Evolutionary conservation across 1,140 invertebrate species (phyloP), one percentile per base, ranked within the genome.

Genomic region (Sinella curviseta): DNA sequence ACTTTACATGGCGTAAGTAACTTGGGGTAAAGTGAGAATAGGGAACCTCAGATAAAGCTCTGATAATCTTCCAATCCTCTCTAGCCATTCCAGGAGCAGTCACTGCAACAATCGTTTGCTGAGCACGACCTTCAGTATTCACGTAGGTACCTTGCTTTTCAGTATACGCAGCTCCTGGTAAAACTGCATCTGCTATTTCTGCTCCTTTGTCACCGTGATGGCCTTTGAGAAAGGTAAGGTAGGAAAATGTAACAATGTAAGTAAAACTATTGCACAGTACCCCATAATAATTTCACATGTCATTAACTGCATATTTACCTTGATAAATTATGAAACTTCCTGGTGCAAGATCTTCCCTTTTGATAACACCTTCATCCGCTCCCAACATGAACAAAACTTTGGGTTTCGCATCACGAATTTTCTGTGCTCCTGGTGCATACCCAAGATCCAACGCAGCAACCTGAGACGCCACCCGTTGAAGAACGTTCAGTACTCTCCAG

Each of bases 11-110:
- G 20, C 31, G 31, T 30, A 16, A 77, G 39, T 48, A 36, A n/a
- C n/a, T n/a, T n/a, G n/a, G n/a, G n/a, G n/a, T n/a, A n/a, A n/a
- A n/a, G n/a, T 78, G 79, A 20, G 20, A 30, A 74, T 30, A 33
- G 2, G 1, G n/a, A 60, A 93, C 92, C 88, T 95, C 93, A 24
- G 93, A 92, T n/a, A 95, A 86, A 57, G 94, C 94, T 86, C 95
- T 88, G 82, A 99, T 92, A 80, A 99, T 98, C 89, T 99, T 99
- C 98, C 98, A 99, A 89, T 99, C 98, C 83, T 96, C 95, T 78
- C 97, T 90, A 0, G 96, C 97, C 87, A 94, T 90, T 80, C 97
- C 97, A 20, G 97, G 97, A 57, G 97, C 94, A 31, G 94, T 92
- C n/a, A 99, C 92, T 20, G 97, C 97, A 1, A 92, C 89, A 57